Evolutionary conservation across 1,140 invertebrate genomes (phyloP).

Genomic region (Heliothis virescens): DNA sequence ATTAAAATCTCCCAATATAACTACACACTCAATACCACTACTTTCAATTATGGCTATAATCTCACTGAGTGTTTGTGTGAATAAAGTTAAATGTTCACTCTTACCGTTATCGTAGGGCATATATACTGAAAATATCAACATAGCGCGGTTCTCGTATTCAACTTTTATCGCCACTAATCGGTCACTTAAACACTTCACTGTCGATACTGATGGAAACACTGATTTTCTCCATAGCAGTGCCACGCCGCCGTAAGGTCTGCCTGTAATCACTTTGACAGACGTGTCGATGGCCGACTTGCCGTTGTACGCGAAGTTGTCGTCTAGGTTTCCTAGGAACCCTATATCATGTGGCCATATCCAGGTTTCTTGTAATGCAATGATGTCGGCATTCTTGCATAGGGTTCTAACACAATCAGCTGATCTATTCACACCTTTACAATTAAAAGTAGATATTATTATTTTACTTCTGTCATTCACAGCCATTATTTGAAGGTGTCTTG

Average conservation of each 20-base stretch:
- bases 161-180: slow-evolving; percentile 16
- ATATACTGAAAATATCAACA: slow-evolving; percentile 43
- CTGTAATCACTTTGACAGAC: background rate
- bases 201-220: slow-evolving; percentile 31
- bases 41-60: slow-evolving; percentile 42
- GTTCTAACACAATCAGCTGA: background rate
- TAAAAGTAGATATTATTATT: slow-evolving; percentile 14
- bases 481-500: background rate
- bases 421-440: slow-evolving; percentile 19
- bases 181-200: slow-evolving; percentile 17
- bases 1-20: slow-evolving; percentile 45
- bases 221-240: slow-evolving; percentile 20
- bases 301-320: slow-evolving; percentile 6
- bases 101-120: slow-evolving; percentile 34
- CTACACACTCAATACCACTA: slow-evolving; percentile 16
- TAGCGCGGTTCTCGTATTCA: background rate
- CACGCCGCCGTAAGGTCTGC: slow-evolving; percentile 41
- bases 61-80: slow-evolving; percentile 41
- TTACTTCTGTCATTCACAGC: background rate
- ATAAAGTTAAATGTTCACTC: slow-evolving; percentile 37
- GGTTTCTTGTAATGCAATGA: background rate
- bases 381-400: slow-evolving; percentile 14
- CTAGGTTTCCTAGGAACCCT: slow-evolving; percentile 3
- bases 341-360: slow-evolving; percentile 19
- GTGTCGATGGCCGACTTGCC: slow-evolving; percentile 26